Conservation (phyloP, 92 coral and sea anemone species). For the Actinernus sp. region DNA sequence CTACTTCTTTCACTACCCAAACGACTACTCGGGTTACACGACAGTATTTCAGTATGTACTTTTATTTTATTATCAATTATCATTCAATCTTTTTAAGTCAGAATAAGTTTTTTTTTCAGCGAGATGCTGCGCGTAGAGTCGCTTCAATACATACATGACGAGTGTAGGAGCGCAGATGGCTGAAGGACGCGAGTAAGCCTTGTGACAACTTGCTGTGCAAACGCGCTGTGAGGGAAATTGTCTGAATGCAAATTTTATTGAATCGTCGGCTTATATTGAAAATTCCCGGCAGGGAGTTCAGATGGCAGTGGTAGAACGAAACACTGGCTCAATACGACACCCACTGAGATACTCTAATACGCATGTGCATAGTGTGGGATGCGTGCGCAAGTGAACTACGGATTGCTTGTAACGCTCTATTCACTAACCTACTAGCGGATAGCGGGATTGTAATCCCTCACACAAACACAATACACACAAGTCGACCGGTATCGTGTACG, state of each 20-base stretch:
- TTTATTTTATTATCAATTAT: too few species aligned
- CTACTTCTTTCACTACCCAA: too few species aligned
- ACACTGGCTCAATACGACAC: conserved; percentile 76
- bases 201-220: conserved; percentile 25
- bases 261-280: conserved; percentile 91
- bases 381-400: conserved; percentile 46
- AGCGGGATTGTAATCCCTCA: conserved; percentile 16
- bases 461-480: conserved; percentile 18
- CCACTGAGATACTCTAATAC: conserved; percentile 63
- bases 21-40: too few species aligned
- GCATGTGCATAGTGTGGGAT: conserved; percentile 40
- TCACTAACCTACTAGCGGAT: background rate
- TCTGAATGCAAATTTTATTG: conserved; percentile 94
- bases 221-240: conserved; percentile 83
- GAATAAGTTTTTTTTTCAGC: too few species aligned
- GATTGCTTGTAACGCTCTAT: too few species aligned
- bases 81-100: too few species aligned
- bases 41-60: too few species aligned
- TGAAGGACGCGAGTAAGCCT: conserved; percentile 1
- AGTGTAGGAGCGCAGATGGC: too few species aligned
- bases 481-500: conserved; percentile 1
- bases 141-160: too few species aligned
- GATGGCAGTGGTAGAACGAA: conserved; percentile 70
- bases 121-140: too few species aligned
- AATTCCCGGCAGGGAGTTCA: conserved; percentile 80